Base-by-base conservation (phyloP, 1,140 invertebrate species). In the Orussus abietinus region DNA sequence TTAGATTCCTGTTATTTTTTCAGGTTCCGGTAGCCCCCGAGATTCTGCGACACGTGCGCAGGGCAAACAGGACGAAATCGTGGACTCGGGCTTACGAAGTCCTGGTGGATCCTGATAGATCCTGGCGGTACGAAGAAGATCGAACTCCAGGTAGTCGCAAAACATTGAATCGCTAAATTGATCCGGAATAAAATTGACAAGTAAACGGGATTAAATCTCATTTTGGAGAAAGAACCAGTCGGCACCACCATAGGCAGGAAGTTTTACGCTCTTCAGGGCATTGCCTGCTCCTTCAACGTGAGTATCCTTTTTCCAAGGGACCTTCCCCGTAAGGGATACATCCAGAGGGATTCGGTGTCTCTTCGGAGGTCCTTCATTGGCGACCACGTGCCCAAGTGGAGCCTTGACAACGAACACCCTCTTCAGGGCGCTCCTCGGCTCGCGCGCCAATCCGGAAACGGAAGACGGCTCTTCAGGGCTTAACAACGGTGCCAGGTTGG, bases 371-470 rank as follows among this genome's bases (percentile, higher is more conserved):
- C 49, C 57, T 62, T 57, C 49, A 59, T 51, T 49, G 55, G 50
- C 38, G 40, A 65, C 58, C 66, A 65, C 65, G 66, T 69, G 65
- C 66, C 62, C 45, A 70, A 69, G 65, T 69, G 60, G 39, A 47
- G 42, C 51, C 33, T 42, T 38, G 55, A 53, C 53, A 57, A 46
- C 45, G 19, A 50, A 55, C 49, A 59, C 41, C 53, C 59, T 52
- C 59, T 65, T 56, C 49, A 59, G 47, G 46, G 47, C 55, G 49
- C 55, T 60, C 51, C 30, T n/a, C 43, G 35, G 45, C 43, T 49
- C 54, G 46, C 51, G 55, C 59, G 53, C 51, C 63, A 65, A 70
- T 66, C 64, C 65, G 67, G 64, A 72, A 69, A 52, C 65, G 65
- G 67, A 69, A 70, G 59, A 47, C 43, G 51, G 54, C 59, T 50